phyloP scores from a whole-genome alignment of 2,797 vertebrate species.

The Pangasius macronema region DNA sequence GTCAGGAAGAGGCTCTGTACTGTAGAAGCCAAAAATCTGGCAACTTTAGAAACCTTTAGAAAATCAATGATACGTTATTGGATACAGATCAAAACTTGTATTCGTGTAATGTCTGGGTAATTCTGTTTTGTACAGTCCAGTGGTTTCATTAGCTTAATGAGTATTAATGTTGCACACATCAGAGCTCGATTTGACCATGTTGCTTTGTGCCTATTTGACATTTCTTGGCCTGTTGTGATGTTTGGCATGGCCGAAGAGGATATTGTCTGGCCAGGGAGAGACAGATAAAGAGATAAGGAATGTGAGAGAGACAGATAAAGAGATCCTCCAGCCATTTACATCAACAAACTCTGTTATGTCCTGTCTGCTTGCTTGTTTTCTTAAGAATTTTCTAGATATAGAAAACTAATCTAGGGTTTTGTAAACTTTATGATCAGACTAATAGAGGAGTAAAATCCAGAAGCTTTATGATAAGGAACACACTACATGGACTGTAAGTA shows the following conservation, averaged over 20 bases:
- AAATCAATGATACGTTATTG: not conserved
- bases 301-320: conserved; percentile 18
- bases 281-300: conserved; percentile 19
- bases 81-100: not conserved
- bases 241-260: conserved; percentile 48
- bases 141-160: not conserved
- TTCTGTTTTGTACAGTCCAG: not conserved
- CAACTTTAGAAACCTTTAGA: not conserved
- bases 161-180: not conserved
- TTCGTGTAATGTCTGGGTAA: not conserved
- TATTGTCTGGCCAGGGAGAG: conserved; percentile 26
- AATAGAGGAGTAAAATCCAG: not conserved
- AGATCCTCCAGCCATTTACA: conserved; percentile 15
- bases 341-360: conserved; percentile 14
- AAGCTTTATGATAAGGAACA: not conserved
- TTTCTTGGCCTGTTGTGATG: conserved; percentile 28
- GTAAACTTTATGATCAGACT: not conserved
- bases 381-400: not conserved
- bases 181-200: conserved; percentile 8
- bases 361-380: not conserved
- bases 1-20: not conserved
- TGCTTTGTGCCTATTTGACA: conserved; percentile 28
- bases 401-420: not conserved
- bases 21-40: not conserved
- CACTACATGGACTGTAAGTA: not conserved